A percentile compares a stretch with the other conserved stretches of the same genome.
Conservation (phyloP, 1,140 invertebrate species). For the Rhopalosiphum padi region DNA sequence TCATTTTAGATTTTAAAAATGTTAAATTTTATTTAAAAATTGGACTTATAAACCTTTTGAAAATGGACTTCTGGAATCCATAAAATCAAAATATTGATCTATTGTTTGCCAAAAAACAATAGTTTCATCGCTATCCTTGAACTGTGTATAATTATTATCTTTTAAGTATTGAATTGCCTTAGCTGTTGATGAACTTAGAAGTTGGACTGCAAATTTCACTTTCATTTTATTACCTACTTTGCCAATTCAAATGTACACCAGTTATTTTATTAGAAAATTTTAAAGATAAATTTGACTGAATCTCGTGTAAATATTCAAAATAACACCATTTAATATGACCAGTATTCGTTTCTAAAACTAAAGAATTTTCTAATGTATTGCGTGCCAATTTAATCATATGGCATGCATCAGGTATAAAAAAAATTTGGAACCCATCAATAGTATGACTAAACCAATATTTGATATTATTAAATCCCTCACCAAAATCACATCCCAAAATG, state of each 20-base stretch:
- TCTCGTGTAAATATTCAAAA: not conserved
- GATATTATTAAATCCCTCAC: not conserved
- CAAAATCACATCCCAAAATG: slow-evolving; percentile 24
- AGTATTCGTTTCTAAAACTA: not conserved
- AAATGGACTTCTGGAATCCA: not conserved
- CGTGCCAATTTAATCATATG: not conserved
- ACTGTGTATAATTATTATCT: not conserved
- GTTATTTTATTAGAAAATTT: not conserved
- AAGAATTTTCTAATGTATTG: slow-evolving; percentile 23
- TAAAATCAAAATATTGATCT: not conserved
- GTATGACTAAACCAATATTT: slow-evolving; percentile 8
- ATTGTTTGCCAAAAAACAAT: not conserved
- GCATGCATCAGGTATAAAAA: not conserved
- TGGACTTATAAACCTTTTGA: not conserved
- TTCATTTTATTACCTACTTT: not conserved
- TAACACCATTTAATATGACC: not conserved
- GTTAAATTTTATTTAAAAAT: not conserved
- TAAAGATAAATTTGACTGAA: not conserved
- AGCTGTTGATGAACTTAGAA: not conserved
- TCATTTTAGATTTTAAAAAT: not conserved
- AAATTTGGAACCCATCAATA: not conserved
- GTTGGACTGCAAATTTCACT: not conserved
- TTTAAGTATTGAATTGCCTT: not conserved
- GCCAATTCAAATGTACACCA: not conserved
- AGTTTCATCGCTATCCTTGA: too few relatives aligned